A percentile compares a stretch with the other conserved stretches of the same genome.
Conservation (phyloP, 2,797 vertebrate species). For the Ceyx erithaca region DNA sequence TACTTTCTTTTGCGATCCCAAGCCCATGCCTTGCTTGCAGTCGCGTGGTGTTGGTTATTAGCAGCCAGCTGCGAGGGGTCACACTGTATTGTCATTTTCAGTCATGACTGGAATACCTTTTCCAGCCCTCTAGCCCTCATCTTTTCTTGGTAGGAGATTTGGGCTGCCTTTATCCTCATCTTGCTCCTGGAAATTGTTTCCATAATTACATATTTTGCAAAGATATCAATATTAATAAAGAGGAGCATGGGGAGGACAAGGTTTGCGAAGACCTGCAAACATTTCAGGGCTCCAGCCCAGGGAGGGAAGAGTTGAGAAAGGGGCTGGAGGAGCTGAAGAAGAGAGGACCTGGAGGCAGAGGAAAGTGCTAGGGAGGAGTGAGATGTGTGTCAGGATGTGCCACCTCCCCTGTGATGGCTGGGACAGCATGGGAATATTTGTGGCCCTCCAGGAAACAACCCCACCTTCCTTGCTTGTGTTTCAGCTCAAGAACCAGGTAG, state of each 20-base stretch:
- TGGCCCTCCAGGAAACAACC: neutral
- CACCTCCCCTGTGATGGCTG: neutral
- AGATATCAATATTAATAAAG: neutral
- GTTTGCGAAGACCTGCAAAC: neutral
- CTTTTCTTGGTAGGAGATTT: neutral
- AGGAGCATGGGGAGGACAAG: neutral
- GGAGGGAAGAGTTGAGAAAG: neutral
- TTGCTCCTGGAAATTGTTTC: neutral
- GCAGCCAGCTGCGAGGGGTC: neutral
- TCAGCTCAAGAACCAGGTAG: neutral
- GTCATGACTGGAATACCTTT: neutral
- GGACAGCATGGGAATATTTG: neutral
- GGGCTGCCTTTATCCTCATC: neutral
- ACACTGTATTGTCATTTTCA: neutral
- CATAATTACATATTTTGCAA: neutral
- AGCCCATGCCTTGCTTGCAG: neutral
- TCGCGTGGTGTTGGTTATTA: neutral
- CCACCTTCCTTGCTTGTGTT: neutral
- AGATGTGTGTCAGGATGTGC: neutral
- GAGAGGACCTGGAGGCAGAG: neutral
- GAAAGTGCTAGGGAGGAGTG: neutral
- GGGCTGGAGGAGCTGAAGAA: neutral
- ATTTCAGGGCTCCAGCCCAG: neutral
- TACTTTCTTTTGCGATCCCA: neutral
- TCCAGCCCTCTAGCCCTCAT: neutral